Evolutionary conservation across 64 coral and sea anemone genomes (phyloP).

Genomic region (Astreopora myriophthalma): DNA sequence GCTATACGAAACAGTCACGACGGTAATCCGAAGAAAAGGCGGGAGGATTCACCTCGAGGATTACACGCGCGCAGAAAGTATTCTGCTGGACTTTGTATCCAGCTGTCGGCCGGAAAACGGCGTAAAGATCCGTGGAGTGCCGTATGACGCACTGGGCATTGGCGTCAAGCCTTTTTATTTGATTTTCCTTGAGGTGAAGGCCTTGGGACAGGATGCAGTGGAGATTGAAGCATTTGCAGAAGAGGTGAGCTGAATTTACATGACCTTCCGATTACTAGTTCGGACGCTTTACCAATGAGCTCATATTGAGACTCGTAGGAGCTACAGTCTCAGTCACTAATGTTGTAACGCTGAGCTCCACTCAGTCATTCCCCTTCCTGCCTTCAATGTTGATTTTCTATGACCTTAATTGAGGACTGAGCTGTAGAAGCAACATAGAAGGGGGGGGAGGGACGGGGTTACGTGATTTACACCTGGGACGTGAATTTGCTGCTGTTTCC

Average conservation of each 20-base stretch:
- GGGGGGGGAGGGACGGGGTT: too few species aligned
- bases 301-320: too few species aligned
- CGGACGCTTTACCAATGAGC: too few species aligned
- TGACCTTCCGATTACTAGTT: too few species aligned
- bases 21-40: not conserved
- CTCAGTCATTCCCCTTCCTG: too few species aligned
- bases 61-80: slow-evolving; percentile 68
- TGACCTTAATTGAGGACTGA: too few species aligned
- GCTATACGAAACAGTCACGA: slow-evolving; percentile 54
- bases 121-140: not conserved
- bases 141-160: not conserved
- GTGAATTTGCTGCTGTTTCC: too few species aligned
- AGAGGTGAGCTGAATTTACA: not conserved
- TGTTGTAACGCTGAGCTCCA: too few species aligned
- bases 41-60: not conserved
- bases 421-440: too few species aligned
- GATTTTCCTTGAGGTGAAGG: slow-evolving; percentile 7
- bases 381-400: too few species aligned
- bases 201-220: not conserved
- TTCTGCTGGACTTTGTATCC: slow-evolving; percentile 20
- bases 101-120: not conserved
- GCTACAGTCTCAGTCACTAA: too few species aligned
- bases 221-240: not conserved
- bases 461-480: too few species aligned
- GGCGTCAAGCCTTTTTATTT: slow-evolving; percentile 18